Conservation (phyloP, 2,113 vertebrate genomes). For the Halcyon malimbica region DNA sequence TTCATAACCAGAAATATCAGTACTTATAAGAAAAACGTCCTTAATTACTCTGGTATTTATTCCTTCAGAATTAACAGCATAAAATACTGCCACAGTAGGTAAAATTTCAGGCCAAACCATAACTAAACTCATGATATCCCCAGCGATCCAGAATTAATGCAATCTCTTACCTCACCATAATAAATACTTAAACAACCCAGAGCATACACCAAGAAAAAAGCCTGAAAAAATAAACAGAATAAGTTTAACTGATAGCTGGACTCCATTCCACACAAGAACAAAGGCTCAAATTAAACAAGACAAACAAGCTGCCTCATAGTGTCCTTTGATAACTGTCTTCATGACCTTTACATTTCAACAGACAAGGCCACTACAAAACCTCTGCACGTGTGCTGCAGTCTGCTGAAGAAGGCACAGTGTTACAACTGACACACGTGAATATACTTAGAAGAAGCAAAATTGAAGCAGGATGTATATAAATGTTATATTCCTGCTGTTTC, state of each 20-base stretch:
- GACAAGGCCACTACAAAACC: background rate
- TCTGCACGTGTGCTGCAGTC: background rate
- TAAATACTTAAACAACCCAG: constrained; percentile 89
- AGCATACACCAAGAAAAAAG: constrained; percentile 95
- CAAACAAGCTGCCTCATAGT: background rate
- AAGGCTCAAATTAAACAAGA: background rate
- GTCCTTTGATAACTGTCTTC: background rate
- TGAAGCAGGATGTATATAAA: background rate
- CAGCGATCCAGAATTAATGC: background rate
- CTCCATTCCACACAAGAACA: background rate
- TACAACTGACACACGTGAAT: background rate
- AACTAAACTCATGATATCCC: background rate
- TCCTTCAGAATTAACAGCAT: background rate
- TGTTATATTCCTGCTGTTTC: background rate
- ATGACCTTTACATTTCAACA: background rate
- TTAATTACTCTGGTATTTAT: background rate
- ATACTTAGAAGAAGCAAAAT: background rate
- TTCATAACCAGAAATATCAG: background rate
- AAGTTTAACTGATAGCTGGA: background rate
- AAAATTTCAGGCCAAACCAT: background rate
- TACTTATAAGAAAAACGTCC: background rate
- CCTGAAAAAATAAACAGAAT: constrained; percentile 74
- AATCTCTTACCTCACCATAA: constrained; percentile 81
- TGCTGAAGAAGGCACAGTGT: background rate
- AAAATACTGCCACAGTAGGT: background rate